Base-by-base conservation (phyloP, 2,113 vertebrate genomes). In the Sapajus apella region DNA sequence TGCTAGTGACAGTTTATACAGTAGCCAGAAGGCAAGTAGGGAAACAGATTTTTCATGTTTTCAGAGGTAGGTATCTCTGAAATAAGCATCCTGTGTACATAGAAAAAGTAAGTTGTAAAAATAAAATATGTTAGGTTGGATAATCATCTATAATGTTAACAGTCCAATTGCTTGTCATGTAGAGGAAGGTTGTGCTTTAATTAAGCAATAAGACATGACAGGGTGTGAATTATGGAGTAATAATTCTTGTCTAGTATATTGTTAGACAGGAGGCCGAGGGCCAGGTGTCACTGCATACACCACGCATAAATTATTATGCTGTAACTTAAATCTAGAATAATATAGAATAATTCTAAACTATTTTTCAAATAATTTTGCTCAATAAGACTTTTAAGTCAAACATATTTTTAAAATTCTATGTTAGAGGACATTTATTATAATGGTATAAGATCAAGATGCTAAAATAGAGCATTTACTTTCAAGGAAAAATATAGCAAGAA, bases 181-280 rank as follows among this genome's bases (percentile, higher is more conserved):
- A 95, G 97, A 92, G 97, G 98, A 98, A 97, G 97, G 97, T 95
- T 97, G 97, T 97, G 97, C 94, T 98, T 98, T 98, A 99, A 99
- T 99, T 99, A 99, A 98, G 98, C 98, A 98, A 97, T 98, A 98
- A 98, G 97, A 96, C 97, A 97, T 96, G 98, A 98, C 98, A 98
- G 97, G 70, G 93, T 98, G 94, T 98, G 98, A 99, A 98, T 98
- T 98, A 98, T 98, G 97, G 96, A 97, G 94, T 97, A 98, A 96
- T 99, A 97, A 98, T 98, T 99, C 98, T 98, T 98, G 95, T 96
- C 97, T 98, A 97, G 96, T 98, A 94, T 97, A 98, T 98, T 98
- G 98, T 98, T 98, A 98, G 98, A 98, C 98, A 98, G 97, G 97
- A 98, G 98, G 97, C 98, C 96, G 91, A 98, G 98, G 97, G 95